Conservation (phyloP, 1,140 invertebrate species). For the Drosophila micromelanica region DNA sequence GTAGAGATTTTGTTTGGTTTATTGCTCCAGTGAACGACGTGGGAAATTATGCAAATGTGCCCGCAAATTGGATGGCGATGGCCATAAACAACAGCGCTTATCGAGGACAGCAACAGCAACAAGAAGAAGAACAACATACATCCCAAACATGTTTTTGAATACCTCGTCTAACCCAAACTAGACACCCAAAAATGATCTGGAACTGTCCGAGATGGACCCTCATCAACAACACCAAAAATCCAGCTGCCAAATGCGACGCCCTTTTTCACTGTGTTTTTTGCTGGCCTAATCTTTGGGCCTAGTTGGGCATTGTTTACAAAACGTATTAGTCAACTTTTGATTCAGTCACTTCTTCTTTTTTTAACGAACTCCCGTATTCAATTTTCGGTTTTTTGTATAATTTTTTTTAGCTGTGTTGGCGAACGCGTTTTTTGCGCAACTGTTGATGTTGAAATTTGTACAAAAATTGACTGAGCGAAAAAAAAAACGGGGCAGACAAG, state of each 20-base stretch:
- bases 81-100: conserved; percentile 62
- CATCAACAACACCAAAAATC: conserved; percentile 54
- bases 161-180: conserved; percentile 21
- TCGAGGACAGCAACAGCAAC: conserved; percentile 39
- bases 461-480: conserved; percentile 71
- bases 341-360: conserved; percentile 41
- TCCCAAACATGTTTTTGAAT: conserved; percentile 19
- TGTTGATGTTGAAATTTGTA: conserved; percentile 57
- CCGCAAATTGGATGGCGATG: conserved; percentile 68
- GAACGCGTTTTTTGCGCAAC: conserved; percentile 74
- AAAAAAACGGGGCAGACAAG: conserved; percentile 2
- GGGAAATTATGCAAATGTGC: conserved; percentile 79
- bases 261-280: conserved; percentile 13
- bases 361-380: conserved; percentile 12
- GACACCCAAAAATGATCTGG: conserved; percentile 15
- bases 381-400: conserved; percentile 18
- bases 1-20: conserved; percentile 36
- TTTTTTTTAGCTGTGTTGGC: conserved; percentile 53
- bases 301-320: conserved; percentile 70
- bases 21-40: conserved; percentile 49
- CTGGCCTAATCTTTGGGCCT: conserved; percentile 52
- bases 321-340: conserved; percentile 63
- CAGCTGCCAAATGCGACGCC: conserved; percentile 28
- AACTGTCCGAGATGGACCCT: conserved; percentile 25
- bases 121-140: conserved; percentile 17